Base-by-base conservation (phyloP, 2,113 vertebrate species). In the Prionailurus viverrinus region DNA sequence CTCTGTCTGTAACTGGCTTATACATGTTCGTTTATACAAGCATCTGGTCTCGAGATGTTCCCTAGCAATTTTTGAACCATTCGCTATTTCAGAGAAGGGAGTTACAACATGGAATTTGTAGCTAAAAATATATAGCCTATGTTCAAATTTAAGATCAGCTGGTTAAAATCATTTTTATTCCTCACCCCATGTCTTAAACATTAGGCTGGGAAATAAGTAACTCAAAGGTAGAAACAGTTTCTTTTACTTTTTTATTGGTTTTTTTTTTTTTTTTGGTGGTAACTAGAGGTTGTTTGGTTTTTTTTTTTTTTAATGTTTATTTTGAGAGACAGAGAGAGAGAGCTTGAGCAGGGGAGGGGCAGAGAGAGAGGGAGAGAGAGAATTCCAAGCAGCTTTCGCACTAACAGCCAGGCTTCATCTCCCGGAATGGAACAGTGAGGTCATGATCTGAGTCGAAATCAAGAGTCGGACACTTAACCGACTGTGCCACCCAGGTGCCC, bases 111-210 rank as follows among this genome's bases (percentile, higher is more conserved):
- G 84, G 80, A 97, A 94, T 94, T 18, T 65, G 36, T 12, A 85
- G 45, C 91, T 80, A 51, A 51, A 25, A 88, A 48, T 81, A 33
- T 14, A 18, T 33, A 92, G 33, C 16, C 36, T 31, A 3, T 95
- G 93, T 97, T 97, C 63, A 53, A 16, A 80, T 61, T 15, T 85
- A 94, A 93, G 94, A 68, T 85, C 39, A 39, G 1, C 36, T 58
- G 48, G 25, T 81, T 95, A 7, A 94, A 97, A 92, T 94, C 82
- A 58, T 78, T 90, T 51, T 95, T 23, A 36, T 78, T 98, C 45
- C 71, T 23, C 27, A 53, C 41, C 0, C 0, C 27, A 14, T 18
- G 7, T 89, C 85, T 98, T 94, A 39, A 94, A 95, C 29, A 89
- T 45, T 45, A 45, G 18, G 13, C 29, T 96, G 39, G 81, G 81